Percentiles rank a stretch among this genome's conserved stretches.
Evolutionary conservation across 2,888 invertebrate species (phyloP).

Genomic region (Hydrotaea cyrtoneurina): DNA sequence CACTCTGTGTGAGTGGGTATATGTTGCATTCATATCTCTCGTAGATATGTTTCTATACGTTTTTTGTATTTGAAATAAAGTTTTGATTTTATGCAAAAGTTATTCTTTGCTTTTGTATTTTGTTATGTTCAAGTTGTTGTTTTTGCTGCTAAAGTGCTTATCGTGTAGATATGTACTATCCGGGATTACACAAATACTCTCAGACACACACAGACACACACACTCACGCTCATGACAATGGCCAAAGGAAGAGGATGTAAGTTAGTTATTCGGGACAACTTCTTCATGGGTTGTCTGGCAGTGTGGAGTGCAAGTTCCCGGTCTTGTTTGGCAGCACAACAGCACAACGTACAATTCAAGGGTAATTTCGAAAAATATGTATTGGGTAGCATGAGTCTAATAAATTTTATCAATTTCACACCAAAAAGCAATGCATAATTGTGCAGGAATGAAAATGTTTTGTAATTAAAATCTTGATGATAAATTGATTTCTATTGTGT

Average conservation of each 20-base stretch:
- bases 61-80: conserved; percentile 48
- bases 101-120: conserved; percentile 55
- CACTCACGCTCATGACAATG: conserved; percentile 22
- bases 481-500: conserved; percentile 57
- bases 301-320: not conserved
- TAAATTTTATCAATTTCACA: conserved; percentile 58
- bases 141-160: conserved; percentile 64
- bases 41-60: not conserved
- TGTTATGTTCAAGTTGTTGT: conserved; percentile 37
- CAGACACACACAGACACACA: no score
- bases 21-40: conserved; percentile 12
- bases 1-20: not conserved
- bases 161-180: conserved; percentile 66
- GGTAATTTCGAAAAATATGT: not conserved
- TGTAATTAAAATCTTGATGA: conserved; percentile 58
- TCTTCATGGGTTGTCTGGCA: not conserved
- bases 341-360: conserved; percentile 44
- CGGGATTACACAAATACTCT: conserved; percentile 68
- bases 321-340: not conserved
- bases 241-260: not conserved
- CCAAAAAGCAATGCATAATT: conserved; percentile 17
- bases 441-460: conserved; percentile 36
- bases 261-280: not conserved
- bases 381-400: conserved; percentile 52
- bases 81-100: conserved; percentile 65